Percentiles rank a stretch among this genome's conserved stretches.
These are phyloP conservation scores for Numida meleagris DNA, from an alignment of 2,113 vertebrate species.

Conservation along the genomic window DNA sequence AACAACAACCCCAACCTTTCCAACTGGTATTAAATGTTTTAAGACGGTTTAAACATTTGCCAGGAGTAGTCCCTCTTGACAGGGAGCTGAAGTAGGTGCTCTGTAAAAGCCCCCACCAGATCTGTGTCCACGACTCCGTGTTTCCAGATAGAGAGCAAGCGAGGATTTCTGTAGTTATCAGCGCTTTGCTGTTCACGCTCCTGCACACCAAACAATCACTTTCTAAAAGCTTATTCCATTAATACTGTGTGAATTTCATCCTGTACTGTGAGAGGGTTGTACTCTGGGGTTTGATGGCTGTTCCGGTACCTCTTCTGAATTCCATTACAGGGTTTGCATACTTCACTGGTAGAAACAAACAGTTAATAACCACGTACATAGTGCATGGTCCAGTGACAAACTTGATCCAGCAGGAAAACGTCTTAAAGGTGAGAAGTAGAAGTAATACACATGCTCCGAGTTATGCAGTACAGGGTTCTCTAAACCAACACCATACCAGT, in stretches of 20 bases:
- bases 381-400: background rate
- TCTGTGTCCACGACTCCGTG: background rate
- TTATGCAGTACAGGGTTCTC: background rate
- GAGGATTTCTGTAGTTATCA: background rate
- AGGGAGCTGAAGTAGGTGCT: background rate
- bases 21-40: background rate
- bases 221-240: background rate
- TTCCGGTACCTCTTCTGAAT: background rate
- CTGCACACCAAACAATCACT: background rate
- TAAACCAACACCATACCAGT: background rate
- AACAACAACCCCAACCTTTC: background rate
- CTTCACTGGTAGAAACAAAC: background rate
- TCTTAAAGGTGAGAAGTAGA: background rate
- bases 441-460: background rate
- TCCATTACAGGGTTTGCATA: background rate
- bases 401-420: background rate
- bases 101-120: background rate
- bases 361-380: background rate
- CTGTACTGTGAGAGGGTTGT: rapidly evolving
- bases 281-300: background rate
- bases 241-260: no score
- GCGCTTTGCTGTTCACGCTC: background rate
- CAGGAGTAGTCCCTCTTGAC: background rate
- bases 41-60: background rate
- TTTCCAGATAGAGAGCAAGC: background rate